Evolutionary conservation across 2,888 invertebrate species (phyloP).

Genomic region (Eristalis intricaria): DNA sequence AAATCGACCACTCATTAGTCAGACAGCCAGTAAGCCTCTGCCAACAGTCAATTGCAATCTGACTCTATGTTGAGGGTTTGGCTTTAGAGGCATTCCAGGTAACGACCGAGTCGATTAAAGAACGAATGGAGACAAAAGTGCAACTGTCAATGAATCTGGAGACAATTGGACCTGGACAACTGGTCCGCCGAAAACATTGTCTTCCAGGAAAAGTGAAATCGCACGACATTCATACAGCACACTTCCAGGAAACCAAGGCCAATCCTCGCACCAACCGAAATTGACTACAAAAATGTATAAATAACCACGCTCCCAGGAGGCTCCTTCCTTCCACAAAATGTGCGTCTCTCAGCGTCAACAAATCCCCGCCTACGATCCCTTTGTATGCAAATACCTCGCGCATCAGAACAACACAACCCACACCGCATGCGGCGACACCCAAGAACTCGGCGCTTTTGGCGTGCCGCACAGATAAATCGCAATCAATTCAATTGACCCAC

Average conservation of each 20-base stretch:
- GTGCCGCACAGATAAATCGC: slow-evolving; percentile 34
- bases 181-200: too few relatives aligned
- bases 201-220: not conserved
- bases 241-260: not conserved
- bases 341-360: not conserved
- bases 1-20: too few relatives aligned
- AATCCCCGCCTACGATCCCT: not conserved
- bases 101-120: too few relatives aligned
- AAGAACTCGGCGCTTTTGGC: slow-evolving; percentile 13
- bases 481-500: slow-evolving; percentile 57
- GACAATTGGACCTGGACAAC: too few relatives aligned
- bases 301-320: not conserved
- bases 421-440: slow-evolving; percentile 27
- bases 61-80: too few relatives aligned
- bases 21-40: too few relatives aligned
- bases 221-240: not conserved
- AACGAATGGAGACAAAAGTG: too few relatives aligned
- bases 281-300: not conserved
- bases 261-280: not conserved
- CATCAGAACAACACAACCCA: slow-evolving; percentile 7
- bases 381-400: slow-evolving; percentile 44
- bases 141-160: too few relatives aligned
- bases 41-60: too few relatives aligned
- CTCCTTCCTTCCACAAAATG: not conserved
- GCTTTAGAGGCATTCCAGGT: too few relatives aligned